Base-by-base conservation (phyloP, 1,140 invertebrate genomes). In the Caenorhabditis briggsae region DNA sequence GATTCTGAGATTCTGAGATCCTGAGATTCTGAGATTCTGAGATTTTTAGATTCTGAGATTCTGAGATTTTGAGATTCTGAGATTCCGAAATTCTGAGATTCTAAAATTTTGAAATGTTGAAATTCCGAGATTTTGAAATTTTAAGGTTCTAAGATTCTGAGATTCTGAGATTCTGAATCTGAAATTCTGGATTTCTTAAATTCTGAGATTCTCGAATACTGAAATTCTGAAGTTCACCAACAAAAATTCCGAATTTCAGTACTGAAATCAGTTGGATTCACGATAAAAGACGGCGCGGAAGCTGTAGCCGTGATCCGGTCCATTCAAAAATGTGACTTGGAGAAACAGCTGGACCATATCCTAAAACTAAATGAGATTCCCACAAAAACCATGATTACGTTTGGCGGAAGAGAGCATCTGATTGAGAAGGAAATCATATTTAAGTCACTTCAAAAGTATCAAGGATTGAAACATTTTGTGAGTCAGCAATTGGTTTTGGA, bases 371-470 rank as follows among this genome's bases (percentile, higher is more conserved):
- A 65, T 43, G 33, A 84, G 12, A 50, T 84, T 43, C 18, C 61
- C 1, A 65, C 64, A 9, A 85, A 82, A 53, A 55, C 53, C 5
- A 25, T 88, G 55, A 82, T 87, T 0, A 56, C 64, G n/a, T 88
- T 88, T 59, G 64, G 55, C 16, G 87, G 87, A 55, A 86, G 23
- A 20, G 87, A 88, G 46, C 70, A 74, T 58, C 55, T 88, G 12
- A 83, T 88, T 59, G 87, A 88, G 55, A 41, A 86, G 16, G 84
- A 83, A 43, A 65, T 88, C 23, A 70, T 65, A 48, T 58, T 65
- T 33, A 85, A 88, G 41, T 53, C 86, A n/a, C 86, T 70, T 18
- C 41, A 87, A 16, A 48, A 55, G 8, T 88, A 70, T 46, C 56
- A 88, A 33, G 82, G 50, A 23, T 20, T 83, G 20, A 41, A 64